Evolutionary conservation across 2,113 vertebrate species (phyloP).

Genomic region (Charina bottae): DNA sequence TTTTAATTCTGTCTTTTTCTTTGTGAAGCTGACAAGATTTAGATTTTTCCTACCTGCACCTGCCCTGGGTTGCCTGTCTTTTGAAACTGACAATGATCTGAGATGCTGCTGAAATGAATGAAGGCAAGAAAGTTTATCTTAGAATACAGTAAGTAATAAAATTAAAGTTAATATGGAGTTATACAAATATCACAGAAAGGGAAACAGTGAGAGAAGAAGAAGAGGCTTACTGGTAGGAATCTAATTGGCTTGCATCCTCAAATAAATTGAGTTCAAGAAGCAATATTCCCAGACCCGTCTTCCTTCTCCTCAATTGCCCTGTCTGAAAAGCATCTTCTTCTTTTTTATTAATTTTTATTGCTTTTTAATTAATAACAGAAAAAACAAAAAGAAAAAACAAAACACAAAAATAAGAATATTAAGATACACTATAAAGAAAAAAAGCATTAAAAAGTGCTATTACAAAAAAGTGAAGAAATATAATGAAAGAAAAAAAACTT

Average conservation of each 20-base stretch:
- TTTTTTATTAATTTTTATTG: no score
- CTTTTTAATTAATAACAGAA: no score
- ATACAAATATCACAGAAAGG: background rate
- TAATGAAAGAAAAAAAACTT: no score
- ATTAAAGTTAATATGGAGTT: background rate
- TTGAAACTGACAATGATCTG: background rate
- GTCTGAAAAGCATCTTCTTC: background rate
- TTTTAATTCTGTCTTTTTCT: background rate
- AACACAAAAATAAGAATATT: no score
- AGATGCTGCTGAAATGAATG: background rate
- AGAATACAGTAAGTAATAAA: background rate
- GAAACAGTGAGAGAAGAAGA: background rate
- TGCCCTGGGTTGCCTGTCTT: background rate
- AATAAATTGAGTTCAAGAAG: background rate
- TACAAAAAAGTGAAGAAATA: no score
- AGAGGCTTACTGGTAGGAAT: background rate
- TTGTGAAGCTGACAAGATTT: background rate
- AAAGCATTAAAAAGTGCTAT: no score
- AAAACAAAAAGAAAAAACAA: no score
- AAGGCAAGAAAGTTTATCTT: background rate
- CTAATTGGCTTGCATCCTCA: background rate
- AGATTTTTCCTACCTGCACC: background rate
- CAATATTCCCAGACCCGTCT: background rate
- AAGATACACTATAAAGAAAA: no score
- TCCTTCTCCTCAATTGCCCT: background rate